Conservation (phyloP, 1,140 invertebrate genomes). For the Penaeus vannamei region DNA sequence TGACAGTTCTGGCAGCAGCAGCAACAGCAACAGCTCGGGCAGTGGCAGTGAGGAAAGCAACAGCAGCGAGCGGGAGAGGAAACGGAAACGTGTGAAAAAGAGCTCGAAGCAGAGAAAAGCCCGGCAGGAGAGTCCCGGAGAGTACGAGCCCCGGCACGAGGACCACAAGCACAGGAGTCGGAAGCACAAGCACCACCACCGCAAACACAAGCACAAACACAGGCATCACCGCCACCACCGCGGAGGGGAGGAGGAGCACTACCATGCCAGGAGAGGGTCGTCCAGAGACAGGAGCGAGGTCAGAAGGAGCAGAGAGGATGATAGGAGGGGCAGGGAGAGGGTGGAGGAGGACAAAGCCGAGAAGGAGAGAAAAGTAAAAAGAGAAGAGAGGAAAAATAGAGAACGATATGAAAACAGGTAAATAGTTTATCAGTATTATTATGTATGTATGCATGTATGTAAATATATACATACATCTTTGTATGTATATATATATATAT, state of each 20-base stretch:
- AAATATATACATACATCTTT: not conserved
- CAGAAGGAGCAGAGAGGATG: constrained; percentile 26
- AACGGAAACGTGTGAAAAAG: too few relatives aligned
- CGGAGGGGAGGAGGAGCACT: constrained; percentile 39
- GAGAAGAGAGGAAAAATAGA: constrained; percentile 12
- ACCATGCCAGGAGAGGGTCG: not conserved
- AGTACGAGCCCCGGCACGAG: too few relatives aligned
- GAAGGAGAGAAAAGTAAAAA: constrained; percentile 31
- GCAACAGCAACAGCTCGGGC: too few relatives aligned
- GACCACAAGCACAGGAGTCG: constrained; percentile 8
- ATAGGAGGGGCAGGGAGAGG: constrained; percentile 29
- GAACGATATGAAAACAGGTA: not conserved
- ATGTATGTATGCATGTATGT: constrained; percentile 16
- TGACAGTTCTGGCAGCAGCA: too few relatives aligned
- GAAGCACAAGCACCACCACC: constrained; percentile 48
- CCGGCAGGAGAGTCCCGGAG: too few relatives aligned
- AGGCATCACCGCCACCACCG: constrained; percentile 44
- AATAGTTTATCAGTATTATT: not conserved
- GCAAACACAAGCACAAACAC: constrained; percentile 61
- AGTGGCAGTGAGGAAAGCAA: too few relatives aligned
- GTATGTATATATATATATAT: too few relatives aligned
- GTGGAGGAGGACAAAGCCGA: not conserved
- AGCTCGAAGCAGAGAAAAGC: too few relatives aligned
- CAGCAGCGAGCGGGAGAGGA: too few relatives aligned
- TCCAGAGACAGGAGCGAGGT: constrained; percentile 14